phyloP scores from a whole-genome alignment of 37 sponge, comb jelly and placozoan species.

The Halisarca cf. caerulea region DNA sequence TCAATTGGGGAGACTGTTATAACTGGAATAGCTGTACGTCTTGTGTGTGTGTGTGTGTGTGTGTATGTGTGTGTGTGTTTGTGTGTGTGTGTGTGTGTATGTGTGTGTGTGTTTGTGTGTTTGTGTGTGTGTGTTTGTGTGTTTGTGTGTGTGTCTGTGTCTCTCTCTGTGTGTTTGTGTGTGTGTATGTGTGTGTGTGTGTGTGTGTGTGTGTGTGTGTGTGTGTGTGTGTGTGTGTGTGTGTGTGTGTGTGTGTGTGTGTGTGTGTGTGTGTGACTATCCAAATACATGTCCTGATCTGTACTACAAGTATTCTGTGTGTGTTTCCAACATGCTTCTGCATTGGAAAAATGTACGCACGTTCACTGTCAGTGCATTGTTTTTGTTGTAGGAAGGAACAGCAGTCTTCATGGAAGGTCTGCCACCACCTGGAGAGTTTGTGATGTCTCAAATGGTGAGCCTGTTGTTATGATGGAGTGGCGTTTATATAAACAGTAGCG shows the following conservation, averaged over 20 bases:
- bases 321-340: too few relatives aligned
- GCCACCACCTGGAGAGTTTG: slow-evolving; percentile 52
- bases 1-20: slow-evolving; percentile 72
- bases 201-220: background rate
- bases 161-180: slow-evolving; percentile 14
- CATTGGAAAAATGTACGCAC: too few relatives aligned
- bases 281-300: too few relatives aligned
- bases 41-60: background rate
- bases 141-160: too few relatives aligned
- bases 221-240: too few relatives aligned
- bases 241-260: too few relatives aligned
- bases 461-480: background rate
- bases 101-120: too few relatives aligned
- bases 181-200: slow-evolving; percentile 23
- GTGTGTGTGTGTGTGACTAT: too few relatives aligned
- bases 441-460: background rate
- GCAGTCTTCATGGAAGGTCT: slow-evolving; percentile 73
- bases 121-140: too few relatives aligned
- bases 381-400: slow-evolving; percentile 62
- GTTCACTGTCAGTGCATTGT: too few relatives aligned
- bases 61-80: slow-evolving; percentile 17
- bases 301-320: too few relatives aligned
- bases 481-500: background rate
- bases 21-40: slow-evolving; percentile 72
- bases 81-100: too few relatives aligned